Percentiles rank a stretch among this genome's conserved stretches.
Evolutionary conservation across 2,888 invertebrate genomes (phyloP).

Genomic region (Tenodera sinensis): DNA sequence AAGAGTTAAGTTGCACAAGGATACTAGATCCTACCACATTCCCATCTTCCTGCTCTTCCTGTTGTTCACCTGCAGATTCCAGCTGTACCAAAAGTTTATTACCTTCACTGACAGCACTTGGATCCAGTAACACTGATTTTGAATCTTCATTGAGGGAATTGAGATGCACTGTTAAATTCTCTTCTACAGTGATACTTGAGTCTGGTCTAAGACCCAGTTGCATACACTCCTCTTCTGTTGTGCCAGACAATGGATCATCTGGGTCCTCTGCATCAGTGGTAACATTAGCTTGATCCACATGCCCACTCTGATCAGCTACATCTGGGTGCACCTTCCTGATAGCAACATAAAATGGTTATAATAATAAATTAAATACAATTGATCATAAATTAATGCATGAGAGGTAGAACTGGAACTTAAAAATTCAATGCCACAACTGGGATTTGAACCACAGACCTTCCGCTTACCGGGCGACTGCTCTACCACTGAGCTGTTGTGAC

Average conservation of each 20-base stretch:
- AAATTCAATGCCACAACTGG: no score
- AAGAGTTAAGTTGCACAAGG: neutral
- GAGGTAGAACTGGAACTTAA: no score
- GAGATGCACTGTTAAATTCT: neutral
- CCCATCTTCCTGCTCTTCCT: neutral
- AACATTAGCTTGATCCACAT: neutral
- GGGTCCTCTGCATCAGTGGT: neutral
- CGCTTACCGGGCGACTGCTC: no score
- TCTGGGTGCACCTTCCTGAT: conserved; percentile 5
- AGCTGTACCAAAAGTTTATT: neutral
- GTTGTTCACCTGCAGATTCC: neutral
- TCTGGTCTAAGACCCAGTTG: neutral
- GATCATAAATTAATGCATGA: no score
- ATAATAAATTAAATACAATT: no score
- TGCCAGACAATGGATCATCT: neutral
- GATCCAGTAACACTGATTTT: neutral
- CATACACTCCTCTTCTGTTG: neutral
- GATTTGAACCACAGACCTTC: no score
- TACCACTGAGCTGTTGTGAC: no score
- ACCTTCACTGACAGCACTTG: neutral
- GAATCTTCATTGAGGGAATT: neutral
- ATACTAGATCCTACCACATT: neutral
- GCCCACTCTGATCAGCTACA: neutral
- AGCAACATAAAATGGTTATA: neutral
- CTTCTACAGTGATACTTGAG: neutral